A percentile compares a stretch with the other conserved stretches of the same genome.
These are phyloP conservation scores for Phalacrocorax brasilianus DNA, from an alignment of 2,113 vertebrate genomes.

Conservation along the genomic window DNA sequence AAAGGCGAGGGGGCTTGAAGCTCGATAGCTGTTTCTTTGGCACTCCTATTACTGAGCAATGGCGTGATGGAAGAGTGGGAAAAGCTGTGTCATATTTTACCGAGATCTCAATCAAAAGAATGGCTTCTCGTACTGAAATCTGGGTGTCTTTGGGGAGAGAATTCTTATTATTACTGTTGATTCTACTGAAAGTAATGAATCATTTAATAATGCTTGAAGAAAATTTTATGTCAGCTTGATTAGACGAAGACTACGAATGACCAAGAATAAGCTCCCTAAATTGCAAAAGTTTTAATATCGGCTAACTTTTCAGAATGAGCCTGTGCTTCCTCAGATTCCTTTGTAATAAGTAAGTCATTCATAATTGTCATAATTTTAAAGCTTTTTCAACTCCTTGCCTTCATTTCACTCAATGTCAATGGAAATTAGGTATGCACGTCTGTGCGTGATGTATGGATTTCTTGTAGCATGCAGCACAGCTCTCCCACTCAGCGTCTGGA, in stretches of 20 bases:
- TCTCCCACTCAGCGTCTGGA: conserved; percentile 35
- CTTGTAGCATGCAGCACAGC: not conserved
- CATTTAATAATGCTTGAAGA: not conserved
- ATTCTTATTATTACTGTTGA: not conserved
- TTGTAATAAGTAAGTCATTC: not conserved
- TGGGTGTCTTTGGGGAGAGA: not conserved
- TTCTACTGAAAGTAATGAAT: not conserved
- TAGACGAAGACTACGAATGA: not conserved
- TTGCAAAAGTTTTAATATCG: not conserved
- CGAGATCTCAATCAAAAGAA: not conserved
- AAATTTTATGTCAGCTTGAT: not conserved
- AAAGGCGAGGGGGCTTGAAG: not conserved
- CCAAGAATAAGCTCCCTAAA: not conserved
- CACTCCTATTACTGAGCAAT: not conserved
- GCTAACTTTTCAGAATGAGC: not conserved
- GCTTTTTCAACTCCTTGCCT: not conserved
- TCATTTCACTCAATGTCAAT: not conserved
- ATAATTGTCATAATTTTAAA: not conserved
- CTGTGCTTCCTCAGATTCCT: not conserved
- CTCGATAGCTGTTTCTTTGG: not conserved
- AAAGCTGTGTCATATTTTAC: not conserved
- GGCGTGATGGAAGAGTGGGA: not conserved
- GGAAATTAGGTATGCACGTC: not conserved
- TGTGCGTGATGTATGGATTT: not conserved
- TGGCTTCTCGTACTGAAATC: not conserved